These are phyloP conservation scores for Camponotus floridanus DNA, from an alignment of 1,140 invertebrate genomes.

Conservation along the genomic window DNA sequence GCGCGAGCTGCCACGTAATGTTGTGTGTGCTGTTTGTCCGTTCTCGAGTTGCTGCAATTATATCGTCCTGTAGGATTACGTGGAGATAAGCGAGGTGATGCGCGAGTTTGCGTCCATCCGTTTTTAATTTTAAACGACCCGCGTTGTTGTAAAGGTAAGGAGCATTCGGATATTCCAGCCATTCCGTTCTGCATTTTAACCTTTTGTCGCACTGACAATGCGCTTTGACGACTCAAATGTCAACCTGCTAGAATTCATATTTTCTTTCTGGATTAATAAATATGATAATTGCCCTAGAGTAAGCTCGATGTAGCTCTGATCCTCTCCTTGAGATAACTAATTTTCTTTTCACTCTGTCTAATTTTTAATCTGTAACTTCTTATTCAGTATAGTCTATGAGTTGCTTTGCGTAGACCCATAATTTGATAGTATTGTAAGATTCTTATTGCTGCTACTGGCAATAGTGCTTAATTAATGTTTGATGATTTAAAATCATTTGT, in stretches of 20 bases:
- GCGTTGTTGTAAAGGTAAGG: slow-evolving; percentile 51
- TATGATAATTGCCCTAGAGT: background rate
- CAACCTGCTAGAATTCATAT: slow-evolving; percentile 15
- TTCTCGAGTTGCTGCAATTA: slow-evolving; percentile 75
- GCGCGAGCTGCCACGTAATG: slow-evolving; percentile 83
- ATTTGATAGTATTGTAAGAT: background rate
- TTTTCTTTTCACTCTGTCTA: no score
- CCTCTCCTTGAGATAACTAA: no score
- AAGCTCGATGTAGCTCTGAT: background rate
- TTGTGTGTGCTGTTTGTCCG: slow-evolving; percentile 81
- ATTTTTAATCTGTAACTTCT: background rate
- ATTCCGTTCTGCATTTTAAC: slow-evolving; percentile 26
- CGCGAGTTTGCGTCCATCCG: slow-evolving; percentile 63
- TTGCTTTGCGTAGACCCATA: background rate
- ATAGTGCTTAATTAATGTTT: background rate
- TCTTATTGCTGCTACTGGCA: background rate
- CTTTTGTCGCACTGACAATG: slow-evolving; percentile 45
- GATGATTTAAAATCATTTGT: background rate
- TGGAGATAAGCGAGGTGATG: slow-evolving; percentile 76
- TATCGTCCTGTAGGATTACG: slow-evolving; percentile 60
- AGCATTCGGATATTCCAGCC: no score
- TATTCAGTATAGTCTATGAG: background rate
- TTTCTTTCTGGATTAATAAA: slow-evolving; percentile 2
- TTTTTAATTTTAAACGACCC: slow-evolving; percentile 44
- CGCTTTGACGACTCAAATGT: slow-evolving; percentile 36